phyloP scores from a whole-genome alignment of 2,797 vertebrate genomes.

The Lemur catta region DNA sequence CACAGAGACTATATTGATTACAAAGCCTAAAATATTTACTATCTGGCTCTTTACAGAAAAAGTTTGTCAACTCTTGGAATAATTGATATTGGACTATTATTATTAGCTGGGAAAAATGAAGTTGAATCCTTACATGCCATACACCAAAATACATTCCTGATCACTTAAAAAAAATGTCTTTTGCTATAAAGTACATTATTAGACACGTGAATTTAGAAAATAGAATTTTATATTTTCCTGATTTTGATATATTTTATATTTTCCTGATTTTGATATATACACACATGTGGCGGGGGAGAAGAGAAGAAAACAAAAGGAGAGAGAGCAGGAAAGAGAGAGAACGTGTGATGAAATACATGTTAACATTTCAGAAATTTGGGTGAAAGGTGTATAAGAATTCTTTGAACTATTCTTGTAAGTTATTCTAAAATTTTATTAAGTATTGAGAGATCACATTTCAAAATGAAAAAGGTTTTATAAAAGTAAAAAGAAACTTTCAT shows the following conservation, averaged over 20 bases:
- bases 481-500: neutral
- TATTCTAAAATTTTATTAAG: slow-evolving; percentile 33
- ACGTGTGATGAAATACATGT: neutral
- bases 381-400: neutral
- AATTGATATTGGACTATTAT: neutral
- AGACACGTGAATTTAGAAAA: neutral
- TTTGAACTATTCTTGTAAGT: neutral
- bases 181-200: neutral
- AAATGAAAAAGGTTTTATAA: neutral
- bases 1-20: too few species aligned
- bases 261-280: neutral
- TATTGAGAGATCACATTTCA: neutral
- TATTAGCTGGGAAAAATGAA: neutral
- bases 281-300: neutral
- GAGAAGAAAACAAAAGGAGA: neutral
- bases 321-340: neutral
- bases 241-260: neutral
- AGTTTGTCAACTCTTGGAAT: neutral
- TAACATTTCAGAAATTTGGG: neutral
- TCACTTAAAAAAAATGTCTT: neutral
- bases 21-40: neutral
- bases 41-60: neutral
- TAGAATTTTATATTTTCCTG: neutral
- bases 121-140: neutral
- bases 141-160: neutral